phyloP scores from a whole-genome alignment of 2,797 vertebrate genomes.

The Myotis findleyi region DNA sequence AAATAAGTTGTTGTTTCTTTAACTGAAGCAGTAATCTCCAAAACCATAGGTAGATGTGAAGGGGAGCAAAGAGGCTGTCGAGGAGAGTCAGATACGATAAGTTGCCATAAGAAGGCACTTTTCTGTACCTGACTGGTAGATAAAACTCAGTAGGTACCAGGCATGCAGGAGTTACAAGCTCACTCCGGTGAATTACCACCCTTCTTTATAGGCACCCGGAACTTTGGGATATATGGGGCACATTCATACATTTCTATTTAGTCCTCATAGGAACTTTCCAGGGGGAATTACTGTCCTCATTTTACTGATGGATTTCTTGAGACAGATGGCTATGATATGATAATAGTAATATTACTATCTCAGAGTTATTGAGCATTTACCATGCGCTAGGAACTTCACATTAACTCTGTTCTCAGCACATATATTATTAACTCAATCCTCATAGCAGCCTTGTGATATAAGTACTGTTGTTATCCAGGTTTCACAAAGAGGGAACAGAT shows the following conservation, averaged over 20 bases:
- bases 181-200: not conserved
- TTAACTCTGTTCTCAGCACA: too few relatives aligned
- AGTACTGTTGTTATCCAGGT: not conserved
- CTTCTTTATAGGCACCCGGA: not conserved
- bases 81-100: not conserved
- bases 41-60: not conserved
- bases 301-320: conserved; percentile 13
- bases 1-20: conserved; percentile 11
- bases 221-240: not conserved
- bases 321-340: not conserved
- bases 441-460: not conserved
- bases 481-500: conserved; percentile 9
- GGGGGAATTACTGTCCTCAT: not conserved
- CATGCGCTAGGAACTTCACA: not conserved
- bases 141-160: not conserved
- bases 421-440: not conserved
- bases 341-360: not conserved
- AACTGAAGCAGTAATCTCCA: not conserved
- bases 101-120: not conserved
- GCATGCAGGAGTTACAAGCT: not conserved
- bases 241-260: not conserved
- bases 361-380: conserved; percentile 35
- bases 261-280: not conserved
- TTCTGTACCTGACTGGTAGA: not conserved
- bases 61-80: not conserved